These are phyloP conservation scores for Nematostella vectensis DNA, from an alignment of 92 coral and sea anemone species.

Conservation along the genomic window DNA sequence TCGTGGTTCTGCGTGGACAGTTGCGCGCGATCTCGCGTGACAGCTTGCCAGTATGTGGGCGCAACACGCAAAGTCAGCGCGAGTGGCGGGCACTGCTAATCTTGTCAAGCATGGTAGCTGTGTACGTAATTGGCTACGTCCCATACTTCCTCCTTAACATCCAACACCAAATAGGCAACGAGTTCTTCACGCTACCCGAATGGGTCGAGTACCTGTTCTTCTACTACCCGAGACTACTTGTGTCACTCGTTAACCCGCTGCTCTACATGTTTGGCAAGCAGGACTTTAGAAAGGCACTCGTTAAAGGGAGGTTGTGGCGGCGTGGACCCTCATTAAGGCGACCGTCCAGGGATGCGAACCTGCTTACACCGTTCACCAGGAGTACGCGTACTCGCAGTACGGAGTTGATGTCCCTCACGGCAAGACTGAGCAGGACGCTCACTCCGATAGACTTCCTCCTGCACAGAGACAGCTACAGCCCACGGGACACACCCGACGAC, in stretches of 20 bases:
- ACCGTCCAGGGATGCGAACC: neutral
- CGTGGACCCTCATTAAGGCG: neutral
- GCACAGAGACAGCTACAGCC: neutral
- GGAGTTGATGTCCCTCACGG: neutral
- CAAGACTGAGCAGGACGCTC: neutral
- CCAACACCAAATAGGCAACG: neutral
- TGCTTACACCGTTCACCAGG: neutral
- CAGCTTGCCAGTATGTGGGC: neutral
- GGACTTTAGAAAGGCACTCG: neutral
- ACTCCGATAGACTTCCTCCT: neutral
- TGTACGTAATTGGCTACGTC: neutral
- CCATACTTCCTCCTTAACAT: neutral
- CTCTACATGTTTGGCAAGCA: neutral
- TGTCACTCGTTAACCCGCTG: neutral
- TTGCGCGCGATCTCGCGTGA: neutral
- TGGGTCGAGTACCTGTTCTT: neutral
- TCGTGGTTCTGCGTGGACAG: neutral
- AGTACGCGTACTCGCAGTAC: neutral
- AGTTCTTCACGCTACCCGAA: neutral
- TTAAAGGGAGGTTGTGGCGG: neutral
- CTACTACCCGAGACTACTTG: neutral
- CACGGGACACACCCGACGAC: no score
- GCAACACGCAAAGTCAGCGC: neutral
- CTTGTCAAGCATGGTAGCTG: neutral
- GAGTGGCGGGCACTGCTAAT: neutral